Conservation (phyloP, 2,888 invertebrate genomes). For the Taphrorychus bicolor region DNA sequence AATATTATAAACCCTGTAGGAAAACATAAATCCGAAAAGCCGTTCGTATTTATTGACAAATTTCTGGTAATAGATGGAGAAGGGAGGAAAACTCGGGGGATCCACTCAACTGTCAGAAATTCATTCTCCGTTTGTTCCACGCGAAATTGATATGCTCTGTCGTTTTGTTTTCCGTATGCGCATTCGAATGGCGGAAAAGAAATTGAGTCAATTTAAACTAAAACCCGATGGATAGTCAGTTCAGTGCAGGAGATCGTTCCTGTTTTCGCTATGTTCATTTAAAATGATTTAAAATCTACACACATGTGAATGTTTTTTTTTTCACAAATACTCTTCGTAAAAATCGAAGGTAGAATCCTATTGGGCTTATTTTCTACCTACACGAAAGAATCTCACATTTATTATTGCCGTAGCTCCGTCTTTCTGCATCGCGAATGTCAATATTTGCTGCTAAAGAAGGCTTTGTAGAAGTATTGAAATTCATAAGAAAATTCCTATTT, state of each 20-base stretch:
- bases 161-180: conserved; percentile 21
- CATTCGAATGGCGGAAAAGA: conserved; percentile 7
- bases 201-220: conserved; percentile 29
- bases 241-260: background rate
- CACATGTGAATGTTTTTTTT: no score
- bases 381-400: no score
- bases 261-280: no score
- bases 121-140: conserved; percentile 45
- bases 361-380: no score
- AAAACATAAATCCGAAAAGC: conserved; percentile 7
- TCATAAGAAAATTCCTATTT: background rate
- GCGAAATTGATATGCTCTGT: conserved; percentile 41
- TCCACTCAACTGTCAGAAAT: conserved; percentile 40
- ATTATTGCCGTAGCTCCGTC: no score
- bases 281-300: no score
- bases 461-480: no score
- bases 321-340: no score
- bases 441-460: no score
- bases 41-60: conserved; percentile 49
- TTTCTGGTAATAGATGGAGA: conserved; percentile 43
- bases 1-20: no score
- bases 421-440: no score
- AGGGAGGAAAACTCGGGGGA: conserved; percentile 35
- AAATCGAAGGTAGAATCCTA: no score
- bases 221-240: conserved; percentile 6